phyloP scores from a whole-genome alignment of 2,888 invertebrate species.

The Ormyrus thymus region DNA sequence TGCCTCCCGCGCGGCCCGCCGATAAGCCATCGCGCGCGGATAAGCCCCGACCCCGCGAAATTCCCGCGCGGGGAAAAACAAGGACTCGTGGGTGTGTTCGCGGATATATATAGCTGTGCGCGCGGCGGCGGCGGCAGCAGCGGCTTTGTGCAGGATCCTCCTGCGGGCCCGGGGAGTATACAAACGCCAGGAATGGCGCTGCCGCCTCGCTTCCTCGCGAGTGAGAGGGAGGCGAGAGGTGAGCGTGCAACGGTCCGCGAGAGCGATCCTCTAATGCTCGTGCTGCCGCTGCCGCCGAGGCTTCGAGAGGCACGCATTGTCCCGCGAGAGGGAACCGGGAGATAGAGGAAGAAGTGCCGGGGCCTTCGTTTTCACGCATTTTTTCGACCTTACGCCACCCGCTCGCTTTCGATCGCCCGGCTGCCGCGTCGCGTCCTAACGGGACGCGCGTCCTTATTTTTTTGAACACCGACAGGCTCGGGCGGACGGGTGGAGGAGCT shows the following conservation, averaged over 20 bases:
- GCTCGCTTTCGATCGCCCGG: background rate
- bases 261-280: slow-evolving; percentile 21
- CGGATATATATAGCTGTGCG: no score
- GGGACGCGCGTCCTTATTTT: no score
- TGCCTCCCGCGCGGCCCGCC: background rate
- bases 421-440: no score
- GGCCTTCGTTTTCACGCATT: slow-evolving; percentile 35
- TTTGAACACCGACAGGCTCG: no score
- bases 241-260: slow-evolving; percentile 15
- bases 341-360: slow-evolving; percentile 11
- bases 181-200: slow-evolving; percentile 27
- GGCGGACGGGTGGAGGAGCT: no score
- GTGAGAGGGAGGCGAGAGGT: slow-evolving; percentile 6
- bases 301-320: slow-evolving; percentile 26
- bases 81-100: background rate
- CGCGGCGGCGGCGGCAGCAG: no score
- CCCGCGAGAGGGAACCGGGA: slow-evolving; percentile 3
- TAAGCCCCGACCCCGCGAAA: background rate
- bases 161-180: background rate
- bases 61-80: slow-evolving; percentile 1
- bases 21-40: slow-evolving; percentile 36
- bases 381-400: slow-evolving; percentile 22
- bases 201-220: background rate
- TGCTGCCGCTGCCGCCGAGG: background rate
- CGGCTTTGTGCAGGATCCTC: no score